Evolutionary conservation across 2,797 vertebrate genomes (phyloP).

Genomic region (Accipiter superciliosus): DNA sequence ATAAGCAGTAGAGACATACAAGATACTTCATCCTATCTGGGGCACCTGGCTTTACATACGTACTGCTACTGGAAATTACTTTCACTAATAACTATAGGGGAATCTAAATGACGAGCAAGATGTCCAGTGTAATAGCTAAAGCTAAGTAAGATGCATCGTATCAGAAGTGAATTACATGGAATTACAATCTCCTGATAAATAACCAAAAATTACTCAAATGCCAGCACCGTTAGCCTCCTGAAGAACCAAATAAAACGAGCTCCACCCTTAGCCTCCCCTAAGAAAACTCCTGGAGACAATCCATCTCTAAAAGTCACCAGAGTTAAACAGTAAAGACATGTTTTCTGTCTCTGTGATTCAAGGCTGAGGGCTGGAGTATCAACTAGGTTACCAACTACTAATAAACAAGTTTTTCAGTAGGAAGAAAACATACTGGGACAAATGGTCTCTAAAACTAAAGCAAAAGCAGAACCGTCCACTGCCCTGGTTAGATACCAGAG

Average conservation of each 20-base stretch:
- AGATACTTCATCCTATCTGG: background rate
- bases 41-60: rapidly evolving
- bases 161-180: background rate
- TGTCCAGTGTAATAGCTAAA: background rate
- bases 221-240: background rate
- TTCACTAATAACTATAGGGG: background rate
- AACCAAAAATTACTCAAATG: background rate
- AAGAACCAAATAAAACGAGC: background rate
- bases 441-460: background rate
- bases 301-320: background rate
- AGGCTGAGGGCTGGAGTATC: background rate
- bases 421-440: background rate
- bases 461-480: background rate
- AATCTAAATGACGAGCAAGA: background rate
- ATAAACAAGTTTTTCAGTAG: background rate
- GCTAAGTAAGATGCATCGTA: background rate
- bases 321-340: background rate
- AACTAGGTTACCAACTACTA: background rate
- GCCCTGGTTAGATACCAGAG: background rate
- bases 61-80: background rate
- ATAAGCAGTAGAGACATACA: background rate
- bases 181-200: background rate
- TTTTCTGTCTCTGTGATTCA: background rate
- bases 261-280: rapidly evolving
- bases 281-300: background rate